Base-by-base conservation (phyloP, 2,888 invertebrate species). In the Stenichneumon culpator region DNA sequence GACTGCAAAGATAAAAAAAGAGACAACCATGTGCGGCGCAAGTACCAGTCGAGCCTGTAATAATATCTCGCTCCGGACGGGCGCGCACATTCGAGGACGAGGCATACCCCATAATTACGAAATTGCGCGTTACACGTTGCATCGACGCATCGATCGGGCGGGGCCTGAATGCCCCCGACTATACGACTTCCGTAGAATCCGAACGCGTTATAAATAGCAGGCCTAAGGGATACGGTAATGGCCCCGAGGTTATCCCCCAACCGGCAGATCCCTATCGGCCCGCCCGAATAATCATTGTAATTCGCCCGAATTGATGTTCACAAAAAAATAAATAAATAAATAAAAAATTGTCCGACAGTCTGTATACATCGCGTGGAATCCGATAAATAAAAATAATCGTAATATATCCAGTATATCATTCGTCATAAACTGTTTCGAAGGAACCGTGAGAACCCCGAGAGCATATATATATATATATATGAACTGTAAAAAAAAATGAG, bases 31-130 rank as follows among this genome's bases (percentile, higher is more conserved):
- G 57, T 44, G 47, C 75, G 14, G 57, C 25, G 25, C 57, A 25
- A 22, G 57, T 57, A 22, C 14, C 57, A 57, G 28, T 85, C 47
- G 72, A 86, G 86, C 74, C 87, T 82, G 70, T 87, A 89, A 90
- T 90, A 84, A 87, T 77, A 79, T 79, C 79, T 67, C 77, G 67
- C 47, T 60, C 70, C 47, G 79, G 19, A 74, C 44, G 60, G 60
- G 50, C 54, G 32, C 32, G 50, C 84, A 52, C 67, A 54, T 68
- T 77, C 67, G 57, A 63, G 57, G 72, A 25, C 54, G 69, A 65
- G 44, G 63, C 73, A 74, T 52, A 69, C 77, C 82, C 84, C 83
- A 72, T 87, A 89, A 90, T 89, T 89, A 88, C 72, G 88, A 88
- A 89, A 89, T 88, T 90, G 80, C 83, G 80, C 83, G 88, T 84